phyloP scores from a whole-genome alignment of 2,113 vertebrate species.

The Gopherus evgoodei region DNA sequence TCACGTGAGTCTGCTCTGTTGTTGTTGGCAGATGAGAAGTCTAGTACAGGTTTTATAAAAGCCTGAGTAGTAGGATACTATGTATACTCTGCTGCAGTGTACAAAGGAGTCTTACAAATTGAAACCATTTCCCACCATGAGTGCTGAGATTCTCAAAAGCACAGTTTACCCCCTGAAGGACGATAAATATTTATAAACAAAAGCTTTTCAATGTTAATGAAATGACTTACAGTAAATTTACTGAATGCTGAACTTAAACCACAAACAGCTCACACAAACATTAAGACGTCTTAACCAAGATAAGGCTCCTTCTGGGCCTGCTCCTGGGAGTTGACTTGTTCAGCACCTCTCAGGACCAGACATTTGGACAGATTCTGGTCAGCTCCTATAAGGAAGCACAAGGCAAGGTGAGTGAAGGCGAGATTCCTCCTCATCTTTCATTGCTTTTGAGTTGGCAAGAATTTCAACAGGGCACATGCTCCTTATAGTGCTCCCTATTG shows the following conservation, averaged over 20 bases:
- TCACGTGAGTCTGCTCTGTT: background rate
- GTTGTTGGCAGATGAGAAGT: fast-evolving
- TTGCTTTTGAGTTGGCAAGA: background rate
- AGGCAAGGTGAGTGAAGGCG: background rate
- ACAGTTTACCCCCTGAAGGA: background rate
- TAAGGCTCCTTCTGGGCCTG: background rate
- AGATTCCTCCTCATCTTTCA: background rate
- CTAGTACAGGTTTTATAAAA: background rate
- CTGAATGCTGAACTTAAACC: background rate
- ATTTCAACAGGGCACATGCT: background rate
- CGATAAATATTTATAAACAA: background rate
- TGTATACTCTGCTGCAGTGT: fast-evolving
- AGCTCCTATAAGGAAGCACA: background rate
- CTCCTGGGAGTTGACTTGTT: background rate
- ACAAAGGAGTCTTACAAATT: fast-evolving
- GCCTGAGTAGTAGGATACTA: background rate
- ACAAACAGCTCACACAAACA: fast-evolving
- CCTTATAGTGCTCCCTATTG: background rate
- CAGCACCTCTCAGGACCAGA: background rate
- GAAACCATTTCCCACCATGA: background rate
- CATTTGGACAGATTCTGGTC: background rate
- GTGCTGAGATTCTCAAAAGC: background rate
- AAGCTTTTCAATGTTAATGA: background rate
- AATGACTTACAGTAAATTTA: background rate
- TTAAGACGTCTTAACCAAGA: background rate